Base-by-base conservation (phyloP, 2,888 invertebrate species). In the Drosophila gaucha region DNA sequence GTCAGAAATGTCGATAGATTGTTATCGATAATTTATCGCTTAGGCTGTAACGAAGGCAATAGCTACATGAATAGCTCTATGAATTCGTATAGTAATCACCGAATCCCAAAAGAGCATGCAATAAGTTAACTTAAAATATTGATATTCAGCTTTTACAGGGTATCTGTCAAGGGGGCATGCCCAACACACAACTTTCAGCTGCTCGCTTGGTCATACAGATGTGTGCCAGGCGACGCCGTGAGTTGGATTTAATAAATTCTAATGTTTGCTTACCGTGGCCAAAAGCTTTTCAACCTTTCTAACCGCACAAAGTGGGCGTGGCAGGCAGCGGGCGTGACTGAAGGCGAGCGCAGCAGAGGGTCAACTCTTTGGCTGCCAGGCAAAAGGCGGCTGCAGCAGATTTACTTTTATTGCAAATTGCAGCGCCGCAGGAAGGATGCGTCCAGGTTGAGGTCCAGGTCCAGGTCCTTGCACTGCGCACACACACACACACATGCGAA, bases 261-360 rank as follows among this genome's bases (percentile, higher is more conserved):
- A 84, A 86, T 85, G 88, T 87, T 85, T 87, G 84, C 86, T 86
- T 82, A 82, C 67, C 83, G 74, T 83, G 77, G 74, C 86, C 79
- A 43, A 82, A 85, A 79, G 83, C 75, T 87, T 87, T 79, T 82
- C 74, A 68, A 70, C 76, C 71, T 55, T n/a, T n/a, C 52, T 52
- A 70, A 67, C 78, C 73, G 43, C 80, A 75, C 71, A 59, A 41
- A 31, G 46, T 51, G 57, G 35, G 1, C 49, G 49, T 12, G 2
- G 26, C 36, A 14, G 41, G 35, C 3, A 9, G 46, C 2, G 50
- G 10, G 16, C 3, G 47, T 16, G 38, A 41, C 33, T 8, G 22
- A 5, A 26, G 41, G 14, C n/a, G 12, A 18, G 31, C 38, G 38
- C 36, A 36, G 18, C 41, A 9, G 5, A 26, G 28, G 36, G 31